phyloP scores from a whole-genome alignment of 2,113 vertebrate genomes.

The Ifrita kowaldi region DNA sequence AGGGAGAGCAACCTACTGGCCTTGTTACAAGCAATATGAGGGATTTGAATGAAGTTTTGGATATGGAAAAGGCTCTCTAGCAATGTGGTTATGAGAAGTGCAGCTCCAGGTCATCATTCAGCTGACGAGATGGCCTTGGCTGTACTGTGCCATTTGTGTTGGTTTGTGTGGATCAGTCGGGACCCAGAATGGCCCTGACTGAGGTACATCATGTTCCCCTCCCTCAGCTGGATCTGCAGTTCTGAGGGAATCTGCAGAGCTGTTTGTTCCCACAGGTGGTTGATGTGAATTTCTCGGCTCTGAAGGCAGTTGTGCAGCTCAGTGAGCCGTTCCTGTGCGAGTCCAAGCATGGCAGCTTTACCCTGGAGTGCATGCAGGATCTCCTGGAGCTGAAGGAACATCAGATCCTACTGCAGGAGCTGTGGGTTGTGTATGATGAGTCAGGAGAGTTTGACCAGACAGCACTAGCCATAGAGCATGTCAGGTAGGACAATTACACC shows the following conservation, averaged over 20 bases:
- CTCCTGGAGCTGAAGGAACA: slow-evolving; percentile 82
- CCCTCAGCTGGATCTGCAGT: background rate
- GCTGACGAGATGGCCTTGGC: background rate
- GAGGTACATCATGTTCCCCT: accelerated
- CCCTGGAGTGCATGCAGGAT: slow-evolving; percentile 74
- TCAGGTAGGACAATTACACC: slow-evolving; percentile 76
- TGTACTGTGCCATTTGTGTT: accelerated
- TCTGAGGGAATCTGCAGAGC: background rate
- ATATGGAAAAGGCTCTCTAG: background rate
- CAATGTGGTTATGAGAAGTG: background rate
- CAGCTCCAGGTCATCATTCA: background rate
- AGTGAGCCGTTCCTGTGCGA: slow-evolving; percentile 80
- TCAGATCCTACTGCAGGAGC: slow-evolving; percentile 81
- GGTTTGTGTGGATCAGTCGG: background rate
- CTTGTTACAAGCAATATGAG: background rate
- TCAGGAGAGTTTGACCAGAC: slow-evolving; percentile 89
- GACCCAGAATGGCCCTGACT: background rate
- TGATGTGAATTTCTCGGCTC: slow-evolving; percentile 75
- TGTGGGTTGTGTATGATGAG: slow-evolving; percentile 84
- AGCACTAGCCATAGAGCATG: slow-evolving; percentile 87
- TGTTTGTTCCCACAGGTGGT: slow-evolving; percentile 73
- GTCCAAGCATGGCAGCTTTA: slow-evolving; percentile 76
- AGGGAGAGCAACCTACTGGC: background rate
- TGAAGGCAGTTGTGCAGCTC: slow-evolving; percentile 82
- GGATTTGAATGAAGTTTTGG: background rate